A percentile compares a stretch with the other conserved stretches of the same genome.
phyloP scores from a whole-genome alignment of 64 coral and sea anemone genomes.

The Orbicella faveolata region DNA sequence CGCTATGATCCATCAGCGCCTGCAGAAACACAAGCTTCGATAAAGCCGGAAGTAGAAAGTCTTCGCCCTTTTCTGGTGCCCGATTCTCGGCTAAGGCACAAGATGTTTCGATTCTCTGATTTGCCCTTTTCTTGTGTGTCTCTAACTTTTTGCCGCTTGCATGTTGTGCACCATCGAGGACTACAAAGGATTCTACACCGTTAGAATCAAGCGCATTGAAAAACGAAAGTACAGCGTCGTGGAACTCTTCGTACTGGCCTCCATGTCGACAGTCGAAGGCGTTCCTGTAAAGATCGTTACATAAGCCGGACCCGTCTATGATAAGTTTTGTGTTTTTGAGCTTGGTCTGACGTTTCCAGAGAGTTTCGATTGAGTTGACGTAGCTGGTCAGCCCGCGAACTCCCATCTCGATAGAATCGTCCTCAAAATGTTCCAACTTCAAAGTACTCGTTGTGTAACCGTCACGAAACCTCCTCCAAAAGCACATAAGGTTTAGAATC shows the following conservation, averaged over 20 bases:
- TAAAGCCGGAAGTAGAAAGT: constrained; percentile 53
- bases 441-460: background rate
- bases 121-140: constrained; percentile 23
- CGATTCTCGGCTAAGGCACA: background rate
- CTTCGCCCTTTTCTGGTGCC: background rate
- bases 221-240: constrained; percentile 27
- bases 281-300: constrained; percentile 50
- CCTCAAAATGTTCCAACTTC: background rate
- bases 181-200: constrained; percentile 48
- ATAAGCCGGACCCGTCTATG: constrained; percentile 59
- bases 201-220: constrained; percentile 43
- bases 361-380: constrained; percentile 40
- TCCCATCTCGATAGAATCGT: background rate
- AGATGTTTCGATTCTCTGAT: constrained; percentile 23
- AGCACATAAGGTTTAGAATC: too few species aligned
- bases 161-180: constrained; percentile 66
- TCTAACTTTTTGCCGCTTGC: constrained; percentile 63
- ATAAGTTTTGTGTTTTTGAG: constrained; percentile 54
- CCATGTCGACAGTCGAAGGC: constrained; percentile 56
- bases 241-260: constrained; percentile 66
- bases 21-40: constrained; percentile 48
- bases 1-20: constrained; percentile 29
- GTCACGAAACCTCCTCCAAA: too few species aligned
- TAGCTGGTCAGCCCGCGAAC: constrained; percentile 42
- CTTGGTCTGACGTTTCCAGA: constrained; percentile 47